Percentiles rank a stretch among this genome's conserved stretches.
Conservation (phyloP, 2,888 invertebrate genomes). For the Amiota minor region DNA sequence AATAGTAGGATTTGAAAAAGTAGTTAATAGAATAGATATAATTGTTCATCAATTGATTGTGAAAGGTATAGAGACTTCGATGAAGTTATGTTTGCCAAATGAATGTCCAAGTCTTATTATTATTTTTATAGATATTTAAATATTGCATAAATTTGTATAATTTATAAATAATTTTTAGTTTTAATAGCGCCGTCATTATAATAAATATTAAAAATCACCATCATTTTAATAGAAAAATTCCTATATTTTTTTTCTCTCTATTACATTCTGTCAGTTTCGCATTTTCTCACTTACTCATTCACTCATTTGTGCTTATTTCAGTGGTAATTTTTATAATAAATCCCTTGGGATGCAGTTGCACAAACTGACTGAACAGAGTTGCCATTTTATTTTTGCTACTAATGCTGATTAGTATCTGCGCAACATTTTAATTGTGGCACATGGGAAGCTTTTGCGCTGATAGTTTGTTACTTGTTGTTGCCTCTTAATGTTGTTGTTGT, state of each 20-base stretch:
- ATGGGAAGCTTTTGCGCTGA: conserved; percentile 12
- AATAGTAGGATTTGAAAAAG: too few species aligned
- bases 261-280: neutral
- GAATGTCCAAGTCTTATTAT: too few species aligned
- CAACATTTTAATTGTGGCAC: conserved; percentile 25
- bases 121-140: conserved; percentile 19
- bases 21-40: too few species aligned
- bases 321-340: conserved; percentile 23
- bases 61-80: too few species aligned
- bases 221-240: too few species aligned
- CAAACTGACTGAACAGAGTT: conserved; percentile 8
- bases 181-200: conserved; percentile 24
- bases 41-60: too few species aligned
- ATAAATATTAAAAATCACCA: conserved; percentile 9
- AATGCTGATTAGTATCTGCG: conserved; percentile 27
- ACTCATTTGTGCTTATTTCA: conserved; percentile 1
- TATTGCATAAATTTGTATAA: conserved; percentile 24
- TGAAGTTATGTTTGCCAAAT: too few species aligned
- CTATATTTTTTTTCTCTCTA: neutral
- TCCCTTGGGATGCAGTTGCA: conserved; percentile 19
- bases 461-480: conserved; percentile 8
- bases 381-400: conserved; percentile 13
- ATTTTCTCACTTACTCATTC: neutral
- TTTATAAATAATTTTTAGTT: conserved; percentile 27
- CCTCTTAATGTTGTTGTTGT: neutral